A percentile compares a stretch with the other conserved stretches of the same genome.
Conservation (phyloP, 92 coral and sea anemone species). For the Actinostola sp. region DNA sequence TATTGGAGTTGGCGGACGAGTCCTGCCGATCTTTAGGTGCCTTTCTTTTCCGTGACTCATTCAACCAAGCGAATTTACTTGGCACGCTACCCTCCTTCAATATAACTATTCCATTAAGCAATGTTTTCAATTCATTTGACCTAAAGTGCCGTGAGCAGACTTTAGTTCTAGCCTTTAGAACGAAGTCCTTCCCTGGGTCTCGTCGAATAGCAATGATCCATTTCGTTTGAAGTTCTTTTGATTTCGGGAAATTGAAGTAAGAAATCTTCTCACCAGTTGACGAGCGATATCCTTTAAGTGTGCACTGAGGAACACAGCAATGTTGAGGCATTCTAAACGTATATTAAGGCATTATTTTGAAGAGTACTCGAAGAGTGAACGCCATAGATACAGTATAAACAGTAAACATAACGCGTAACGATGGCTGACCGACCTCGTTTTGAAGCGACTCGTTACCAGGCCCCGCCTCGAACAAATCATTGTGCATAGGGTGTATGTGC, state of each 20-base stretch:
- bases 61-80: slow-evolving; percentile 28
- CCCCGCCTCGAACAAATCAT: too few species aligned
- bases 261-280: too few species aligned
- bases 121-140: slow-evolving; percentile 22
- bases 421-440: too few species aligned
- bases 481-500: too few species aligned
- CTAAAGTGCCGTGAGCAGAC: slow-evolving; percentile 40
- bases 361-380: too few species aligned
- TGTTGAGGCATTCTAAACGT: slow-evolving; percentile 12
- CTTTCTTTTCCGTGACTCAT: slow-evolving; percentile 13
- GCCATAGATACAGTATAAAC: too few species aligned
- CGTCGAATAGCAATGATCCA: slow-evolving; percentile 39
- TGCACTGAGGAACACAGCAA: slow-evolving; percentile 46
- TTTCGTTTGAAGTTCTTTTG: slow-evolving; percentile 22
- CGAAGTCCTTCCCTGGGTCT: slow-evolving; percentile 32
- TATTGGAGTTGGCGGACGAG: too few species aligned
- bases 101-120: too few species aligned
- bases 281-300: slow-evolving; percentile 39
- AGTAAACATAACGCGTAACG: too few species aligned
- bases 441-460: too few species aligned
- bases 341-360: slow-evolving; percentile 9
- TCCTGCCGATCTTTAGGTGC: too few species aligned
- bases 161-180: slow-evolving; percentile 19
- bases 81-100: slow-evolving; percentile 36
- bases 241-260: slow-evolving; percentile 34